Evolutionary conservation across 2,797 vertebrate genomes (phyloP), one percentile per base, ranked within the genome.

Genomic region (Peromyscus eremicus): DNA sequence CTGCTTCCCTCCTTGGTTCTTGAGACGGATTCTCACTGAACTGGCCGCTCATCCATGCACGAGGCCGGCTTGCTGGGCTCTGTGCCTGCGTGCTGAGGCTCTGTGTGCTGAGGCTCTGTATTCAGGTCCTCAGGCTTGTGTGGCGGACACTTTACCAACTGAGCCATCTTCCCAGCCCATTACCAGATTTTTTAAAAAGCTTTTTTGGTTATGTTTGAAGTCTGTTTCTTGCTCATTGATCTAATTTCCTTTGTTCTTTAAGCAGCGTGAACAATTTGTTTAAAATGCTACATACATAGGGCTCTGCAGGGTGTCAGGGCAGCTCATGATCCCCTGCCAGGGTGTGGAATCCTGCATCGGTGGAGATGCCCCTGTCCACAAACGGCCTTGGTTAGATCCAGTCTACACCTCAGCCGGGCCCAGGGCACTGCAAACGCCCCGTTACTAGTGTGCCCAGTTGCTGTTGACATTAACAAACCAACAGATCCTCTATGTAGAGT

Each of bases 221-320:
- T 57, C 68, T 40, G 37, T 40, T 71, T 87, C 49, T 57, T 86
- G 64, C 43, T 52, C 34, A 87, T 87, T 40, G 66, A 87, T 87
- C 68, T 71, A 46, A 75, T 75, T 43, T n/a, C 70, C 55, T 75
- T 89, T 89, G 86, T 89, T 76, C 70, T 89, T 60, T 62, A 75
- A 62, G 52, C 52, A 43, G 55, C 21, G 1, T 46, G 29, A 89
- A 60, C 5, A 21, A 19, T 76, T 75, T 21, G 25, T 21, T 76
- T 75, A 75, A 75, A 62, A 89, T 60, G 70, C 86, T 89, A 25
- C 29, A 43, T 27, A 57, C n/a, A 40, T 12, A 73, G 84, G 66
- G 34, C 66, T 71, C 66, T 29, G 84, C 16, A 55, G 84, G 37
- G 68, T 71, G 37, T 17, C n/a, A 10, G 34, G 49, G 68, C 34